Conservation (phyloP, 2,888 invertebrate species). For the Sialis fuliginosa region DNA sequence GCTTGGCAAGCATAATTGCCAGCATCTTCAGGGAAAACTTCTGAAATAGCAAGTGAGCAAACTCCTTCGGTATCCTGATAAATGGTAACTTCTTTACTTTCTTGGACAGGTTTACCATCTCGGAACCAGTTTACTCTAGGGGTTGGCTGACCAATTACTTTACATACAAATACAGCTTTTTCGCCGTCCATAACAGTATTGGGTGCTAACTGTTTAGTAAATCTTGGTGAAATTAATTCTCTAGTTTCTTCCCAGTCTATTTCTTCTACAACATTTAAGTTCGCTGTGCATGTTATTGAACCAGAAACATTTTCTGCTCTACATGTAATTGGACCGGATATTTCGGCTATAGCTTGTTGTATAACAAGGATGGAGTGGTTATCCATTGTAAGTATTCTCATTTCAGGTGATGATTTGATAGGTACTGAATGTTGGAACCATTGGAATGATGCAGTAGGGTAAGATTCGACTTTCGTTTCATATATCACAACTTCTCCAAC, state of each 20-base stretch:
- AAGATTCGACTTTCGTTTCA: slow-evolving; percentile 59
- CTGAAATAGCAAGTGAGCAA: slow-evolving; percentile 63
- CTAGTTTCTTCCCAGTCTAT: slow-evolving; percentile 35
- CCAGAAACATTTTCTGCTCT: slow-evolving; percentile 81
- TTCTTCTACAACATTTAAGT: slow-evolving; percentile 41
- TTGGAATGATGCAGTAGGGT: slow-evolving; percentile 66
- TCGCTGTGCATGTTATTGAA: slow-evolving; percentile 71
- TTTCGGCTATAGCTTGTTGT: slow-evolving; percentile 48
- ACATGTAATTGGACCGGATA: slow-evolving; percentile 64
- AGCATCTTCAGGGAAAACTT: slow-evolving; percentile 82
- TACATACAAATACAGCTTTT: slow-evolving; percentile 53
- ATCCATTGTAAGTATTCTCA: slow-evolving; percentile 52
- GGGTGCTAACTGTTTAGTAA: slow-evolving; percentile 54
- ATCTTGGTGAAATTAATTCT: slow-evolving; percentile 54
- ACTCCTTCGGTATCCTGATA: slow-evolving; percentile 60
- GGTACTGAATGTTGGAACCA: slow-evolving; percentile 69
- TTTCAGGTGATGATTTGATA: slow-evolving; percentile 47
- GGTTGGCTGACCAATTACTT: slow-evolving; percentile 57
- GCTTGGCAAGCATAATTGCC: slow-evolving; percentile 75
- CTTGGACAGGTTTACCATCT: slow-evolving; percentile 47
- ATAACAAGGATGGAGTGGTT: slow-evolving; percentile 68
- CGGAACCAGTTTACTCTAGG: slow-evolving; percentile 71
- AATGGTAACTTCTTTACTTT: slow-evolving; percentile 60
- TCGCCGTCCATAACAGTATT: slow-evolving; percentile 81
- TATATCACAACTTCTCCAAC: slow-evolving; percentile 62